Evolutionary conservation across 2,888 invertebrate species (phyloP).

Genomic region (Crematogaster levior): DNA sequence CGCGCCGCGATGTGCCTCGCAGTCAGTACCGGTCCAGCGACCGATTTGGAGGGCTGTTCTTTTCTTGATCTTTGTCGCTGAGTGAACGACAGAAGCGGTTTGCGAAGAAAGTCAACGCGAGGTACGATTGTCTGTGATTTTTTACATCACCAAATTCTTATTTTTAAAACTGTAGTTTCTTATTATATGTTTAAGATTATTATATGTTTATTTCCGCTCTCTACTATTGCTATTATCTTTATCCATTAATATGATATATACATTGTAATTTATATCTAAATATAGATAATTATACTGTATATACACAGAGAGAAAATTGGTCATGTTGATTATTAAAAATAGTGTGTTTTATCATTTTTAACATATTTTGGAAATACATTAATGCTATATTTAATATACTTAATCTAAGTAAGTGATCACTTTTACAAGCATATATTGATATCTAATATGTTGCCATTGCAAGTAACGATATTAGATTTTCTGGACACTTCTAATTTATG

Average conservation of each 20-base stretch:
- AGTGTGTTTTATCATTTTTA: background rate
- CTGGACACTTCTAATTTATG: background rate
- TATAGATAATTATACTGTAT: background rate
- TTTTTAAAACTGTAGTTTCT: background rate
- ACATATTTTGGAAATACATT: background rate
- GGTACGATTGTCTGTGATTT: conserved; percentile 41
- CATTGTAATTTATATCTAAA: background rate
- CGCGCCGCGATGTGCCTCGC: conserved; percentile 47
- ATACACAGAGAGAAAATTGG: background rate
- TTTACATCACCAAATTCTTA: background rate
- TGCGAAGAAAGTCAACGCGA: conserved; percentile 33
- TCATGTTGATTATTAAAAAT: background rate
- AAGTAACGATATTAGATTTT: background rate
- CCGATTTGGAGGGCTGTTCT: conserved; percentile 75
- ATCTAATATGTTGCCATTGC: too few relatives aligned
- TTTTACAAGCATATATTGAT: too few relatives aligned
- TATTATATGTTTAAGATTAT: too few relatives aligned
- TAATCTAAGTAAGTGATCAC: too few relatives aligned
- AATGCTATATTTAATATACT: conserved; percentile 9
- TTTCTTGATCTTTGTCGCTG: conserved; percentile 49
- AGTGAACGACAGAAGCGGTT: conserved; percentile 33
- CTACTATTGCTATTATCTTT: background rate
- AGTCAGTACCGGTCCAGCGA: conserved; percentile 80
- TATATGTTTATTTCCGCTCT: background rate
- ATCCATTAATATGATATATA: background rate